Conservation (phyloP, 2,797 vertebrate genomes). For the Ispidina picta region DNA sequence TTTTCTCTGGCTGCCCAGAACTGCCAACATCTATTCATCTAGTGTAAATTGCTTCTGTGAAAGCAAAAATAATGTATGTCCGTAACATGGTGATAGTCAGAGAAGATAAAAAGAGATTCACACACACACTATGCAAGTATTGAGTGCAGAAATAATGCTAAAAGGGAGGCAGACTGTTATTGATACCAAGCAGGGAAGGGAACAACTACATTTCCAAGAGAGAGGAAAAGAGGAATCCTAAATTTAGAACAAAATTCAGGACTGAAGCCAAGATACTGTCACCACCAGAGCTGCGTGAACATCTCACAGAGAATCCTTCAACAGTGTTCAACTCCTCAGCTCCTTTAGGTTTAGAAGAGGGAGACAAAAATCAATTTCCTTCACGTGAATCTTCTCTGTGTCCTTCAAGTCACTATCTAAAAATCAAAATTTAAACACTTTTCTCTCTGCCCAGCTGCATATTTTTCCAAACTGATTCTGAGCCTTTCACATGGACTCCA, state of each 20-base stretch:
- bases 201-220: conserved; percentile 64
- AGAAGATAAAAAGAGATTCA: conserved; percentile 49
- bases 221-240: conserved; percentile 65
- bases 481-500: neutral
- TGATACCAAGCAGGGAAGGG: conserved; percentile 64
- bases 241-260: conserved; percentile 72
- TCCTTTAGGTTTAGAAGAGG: neutral
- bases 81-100: conserved; percentile 22
- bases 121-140: conserved; percentile 17
- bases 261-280: conserved; percentile 72
- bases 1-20: conserved; percentile 22
- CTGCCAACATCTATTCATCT: conserved; percentile 35
- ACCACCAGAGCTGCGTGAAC: conserved; percentile 57
- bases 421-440: neutral
- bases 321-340: conserved; percentile 17
- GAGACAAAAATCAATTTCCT: neutral
- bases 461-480: neutral
- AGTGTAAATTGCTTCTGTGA: conserved; percentile 40
- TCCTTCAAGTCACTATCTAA: neutral
- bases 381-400: neutral
- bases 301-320: conserved; percentile 66
- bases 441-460: neutral
- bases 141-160: conserved; percentile 33
- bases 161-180: conserved; percentile 53
- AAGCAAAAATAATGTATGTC: conserved; percentile 3